Evolutionary conservation across 2,888 invertebrate species (phyloP).

Genomic region (Gasteruption jaculator): DNA sequence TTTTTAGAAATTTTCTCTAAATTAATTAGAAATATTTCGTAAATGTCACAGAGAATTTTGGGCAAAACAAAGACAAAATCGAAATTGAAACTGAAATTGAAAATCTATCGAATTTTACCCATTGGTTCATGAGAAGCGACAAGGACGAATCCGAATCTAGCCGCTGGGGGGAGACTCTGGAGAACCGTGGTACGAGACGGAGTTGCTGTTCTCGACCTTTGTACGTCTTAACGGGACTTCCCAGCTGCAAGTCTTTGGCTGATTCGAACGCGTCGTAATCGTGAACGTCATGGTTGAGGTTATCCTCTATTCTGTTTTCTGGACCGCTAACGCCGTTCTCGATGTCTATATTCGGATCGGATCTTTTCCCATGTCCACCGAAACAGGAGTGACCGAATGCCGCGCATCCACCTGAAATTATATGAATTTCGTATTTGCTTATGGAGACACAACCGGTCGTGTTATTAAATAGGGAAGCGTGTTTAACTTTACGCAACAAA

Average conservation of each 20-base stretch:
- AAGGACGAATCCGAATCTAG: slow-evolving; percentile 29
- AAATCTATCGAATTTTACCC: slow-evolving; percentile 45
- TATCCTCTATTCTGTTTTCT: no score
- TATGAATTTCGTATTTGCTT: no score
- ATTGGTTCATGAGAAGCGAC: slow-evolving; percentile 49
- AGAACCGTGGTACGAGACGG: no score
- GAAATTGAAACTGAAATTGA: background rate
- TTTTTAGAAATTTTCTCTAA: no score
- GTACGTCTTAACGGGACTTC: slow-evolving; percentile 12
- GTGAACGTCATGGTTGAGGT: slow-evolving; percentile 15
- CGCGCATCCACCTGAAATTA: slow-evolving; percentile 62
- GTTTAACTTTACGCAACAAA: no score
- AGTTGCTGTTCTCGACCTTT: slow-evolving; percentile 11
- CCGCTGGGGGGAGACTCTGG: slow-evolving; percentile 12
- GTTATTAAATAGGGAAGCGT: no score
- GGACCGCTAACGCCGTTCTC: slow-evolving; percentile 4
- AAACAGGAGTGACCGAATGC: slow-evolving; percentile 72
- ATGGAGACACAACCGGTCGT: no score
- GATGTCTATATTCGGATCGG: slow-evolving; percentile 44
- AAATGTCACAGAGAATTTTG: background rate
- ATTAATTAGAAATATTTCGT: no score
- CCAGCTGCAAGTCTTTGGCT: slow-evolving; percentile 12
- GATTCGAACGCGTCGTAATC: slow-evolving; percentile 11
- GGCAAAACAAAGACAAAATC: background rate
- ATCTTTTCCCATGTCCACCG: slow-evolving; percentile 71